phyloP scores from a whole-genome alignment of 2,888 invertebrate genomes.

The Hipparchia semele region DNA sequence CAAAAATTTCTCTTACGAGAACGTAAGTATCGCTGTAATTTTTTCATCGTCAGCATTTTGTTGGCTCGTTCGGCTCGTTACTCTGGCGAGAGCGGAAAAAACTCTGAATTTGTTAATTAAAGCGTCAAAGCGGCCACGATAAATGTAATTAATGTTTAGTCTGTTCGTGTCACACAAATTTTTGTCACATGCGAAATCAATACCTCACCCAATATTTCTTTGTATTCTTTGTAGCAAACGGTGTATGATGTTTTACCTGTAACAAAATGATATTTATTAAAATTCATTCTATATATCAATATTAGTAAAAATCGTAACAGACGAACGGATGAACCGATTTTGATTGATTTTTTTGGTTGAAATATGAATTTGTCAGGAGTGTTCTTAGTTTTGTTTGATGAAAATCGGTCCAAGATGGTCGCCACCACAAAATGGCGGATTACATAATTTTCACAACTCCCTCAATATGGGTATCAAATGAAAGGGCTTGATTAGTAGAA shows the following conservation, averaged over 20 bases:
- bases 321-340: too few relatives aligned
- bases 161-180: constrained; percentile 39
- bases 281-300: constrained; percentile 18
- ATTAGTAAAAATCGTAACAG: background rate
- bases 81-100: constrained; percentile 35
- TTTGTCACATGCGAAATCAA: constrained; percentile 32
- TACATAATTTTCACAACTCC: too few relatives aligned
- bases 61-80: constrained; percentile 40
- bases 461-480: too few relatives aligned
- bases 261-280: constrained; percentile 55
- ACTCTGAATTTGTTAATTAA: constrained; percentile 44
- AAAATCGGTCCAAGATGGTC: too few relatives aligned
- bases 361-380: too few relatives aligned
- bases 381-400: too few relatives aligned
- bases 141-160: constrained; percentile 41
- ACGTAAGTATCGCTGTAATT: constrained; percentile 32
- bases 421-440: too few relatives aligned
- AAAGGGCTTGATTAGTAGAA: too few relatives aligned
- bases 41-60: constrained; percentile 41
- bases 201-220: constrained; percentile 66
- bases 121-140: constrained; percentile 38
- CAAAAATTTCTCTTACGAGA: constrained; percentile 17
- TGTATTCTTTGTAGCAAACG: constrained; percentile 51
- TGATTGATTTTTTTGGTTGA: too few relatives aligned
- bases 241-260: constrained; percentile 60